Conservation (phyloP, 2,113 vertebrate species). For the Sorex araneus region DNA sequence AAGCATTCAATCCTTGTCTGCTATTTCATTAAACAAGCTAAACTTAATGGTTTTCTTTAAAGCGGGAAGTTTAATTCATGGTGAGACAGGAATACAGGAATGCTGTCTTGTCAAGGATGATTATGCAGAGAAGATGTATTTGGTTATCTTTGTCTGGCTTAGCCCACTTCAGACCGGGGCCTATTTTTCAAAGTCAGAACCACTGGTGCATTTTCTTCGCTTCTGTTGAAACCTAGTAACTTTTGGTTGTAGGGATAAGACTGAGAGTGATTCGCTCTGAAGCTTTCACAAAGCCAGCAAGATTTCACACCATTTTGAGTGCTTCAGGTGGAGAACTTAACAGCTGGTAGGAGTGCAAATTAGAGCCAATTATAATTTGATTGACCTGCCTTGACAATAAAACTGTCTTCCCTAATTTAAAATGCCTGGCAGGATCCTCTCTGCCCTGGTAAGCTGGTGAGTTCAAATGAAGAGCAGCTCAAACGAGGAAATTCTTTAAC, state of each 20-base stretch:
- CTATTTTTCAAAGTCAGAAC: background rate
- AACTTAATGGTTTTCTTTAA: background rate
- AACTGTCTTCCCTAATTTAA: conserved; percentile 83
- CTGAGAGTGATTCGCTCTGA: conserved; percentile 78
- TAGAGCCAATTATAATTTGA: conserved; percentile 87
- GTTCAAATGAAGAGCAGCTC: conserved; percentile 73
- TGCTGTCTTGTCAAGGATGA: conserved; percentile 62
- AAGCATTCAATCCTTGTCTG: background rate
- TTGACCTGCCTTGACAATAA: conserved; percentile 86
- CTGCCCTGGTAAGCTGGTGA: conserved; percentile 69
- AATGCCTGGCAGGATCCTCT: conserved; percentile 81
- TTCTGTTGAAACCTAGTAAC: conserved; percentile 63
- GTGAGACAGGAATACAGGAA: conserved; percentile 10
- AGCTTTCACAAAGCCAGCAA: conserved; percentile 77
- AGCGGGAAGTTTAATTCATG: background rate
- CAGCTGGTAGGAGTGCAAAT: conserved; percentile 85
- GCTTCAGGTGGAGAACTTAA: conserved; percentile 83
- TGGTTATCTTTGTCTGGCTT: conserved; percentile 3
- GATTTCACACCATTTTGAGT: conserved; percentile 82
- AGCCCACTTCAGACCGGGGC: background rate
- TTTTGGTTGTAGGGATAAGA: conserved; percentile 71
- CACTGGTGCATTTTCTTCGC: conserved; percentile 60
- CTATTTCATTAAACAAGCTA: background rate
- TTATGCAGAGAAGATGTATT: conserved; percentile 15
- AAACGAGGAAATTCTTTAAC: conserved; percentile 76